A percentile compares a stretch with the other conserved stretches of the same genome.
These are phyloP conservation scores for Parnassius smintheus DNA, from an alignment of 2,888 invertebrate species.

Conservation along the genomic window DNA sequence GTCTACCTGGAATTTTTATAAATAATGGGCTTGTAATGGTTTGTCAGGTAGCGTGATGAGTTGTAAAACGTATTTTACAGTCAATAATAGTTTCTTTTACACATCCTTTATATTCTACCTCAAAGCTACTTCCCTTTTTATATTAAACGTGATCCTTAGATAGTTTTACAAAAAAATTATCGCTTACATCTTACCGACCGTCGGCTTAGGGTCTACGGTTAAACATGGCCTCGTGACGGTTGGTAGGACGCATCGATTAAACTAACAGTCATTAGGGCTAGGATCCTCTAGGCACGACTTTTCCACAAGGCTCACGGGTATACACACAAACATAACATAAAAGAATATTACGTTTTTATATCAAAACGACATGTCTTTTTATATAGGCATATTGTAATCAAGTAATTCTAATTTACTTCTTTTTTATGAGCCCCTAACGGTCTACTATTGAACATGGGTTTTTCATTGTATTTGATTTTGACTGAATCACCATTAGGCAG, in stretches of 20 bases:
- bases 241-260: slow-evolving; percentile 2
- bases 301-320: neutral
- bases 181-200: slow-evolving; percentile 6
- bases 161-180: slow-evolving; percentile 2
- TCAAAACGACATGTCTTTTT: too few species aligned
- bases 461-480: too few species aligned
- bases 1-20: slow-evolving; percentile 14
- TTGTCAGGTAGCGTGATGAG: slow-evolving; percentile 18
- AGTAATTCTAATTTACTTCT: too few species aligned
- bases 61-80: slow-evolving; percentile 1
- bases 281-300: neutral
- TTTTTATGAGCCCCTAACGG: too few species aligned
- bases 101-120: neutral
- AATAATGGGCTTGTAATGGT: slow-evolving; percentile 3
- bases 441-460: too few species aligned
- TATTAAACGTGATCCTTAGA: neutral
- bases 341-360: too few species aligned
- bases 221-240: neutral
- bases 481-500: too few species aligned
- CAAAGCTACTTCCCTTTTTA: slow-evolving; percentile 7
- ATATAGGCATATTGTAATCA: too few species aligned
- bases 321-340: too few species aligned
- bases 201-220: slow-evolving; percentile 3
- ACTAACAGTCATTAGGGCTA: slow-evolving; percentile 12
- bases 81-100: neutral